Evolutionary conservation across 1,140 invertebrate genomes (phyloP).

Genomic region (Papilio glaucus): DNA sequence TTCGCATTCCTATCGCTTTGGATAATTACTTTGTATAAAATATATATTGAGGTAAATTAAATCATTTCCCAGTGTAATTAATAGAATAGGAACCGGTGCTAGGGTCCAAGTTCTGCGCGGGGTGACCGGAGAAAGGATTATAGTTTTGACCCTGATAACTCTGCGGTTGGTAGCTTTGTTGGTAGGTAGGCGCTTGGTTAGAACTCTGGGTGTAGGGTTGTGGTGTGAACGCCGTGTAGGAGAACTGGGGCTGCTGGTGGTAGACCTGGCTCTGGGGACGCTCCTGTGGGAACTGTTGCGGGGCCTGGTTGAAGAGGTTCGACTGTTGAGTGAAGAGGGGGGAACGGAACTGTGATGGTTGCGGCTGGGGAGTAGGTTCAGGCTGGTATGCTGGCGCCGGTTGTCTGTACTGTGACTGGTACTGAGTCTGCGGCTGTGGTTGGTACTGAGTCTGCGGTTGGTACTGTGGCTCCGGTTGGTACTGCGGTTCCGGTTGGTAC

Average conservation of each 20-base stretch:
- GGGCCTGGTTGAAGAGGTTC: conserved; percentile 62
- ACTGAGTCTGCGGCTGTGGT: conserved; percentile 44
- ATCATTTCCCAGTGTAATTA: conserved; percentile 84
- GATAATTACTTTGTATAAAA: not conserved
- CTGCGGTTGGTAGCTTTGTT: conserved; percentile 67
- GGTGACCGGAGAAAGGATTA: conserved; percentile 84
- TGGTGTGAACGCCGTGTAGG: conserved; percentile 69
- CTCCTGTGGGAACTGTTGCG: conserved; percentile 65
- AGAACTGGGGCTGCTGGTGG: conserved; percentile 77
- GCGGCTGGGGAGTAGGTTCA: conserved; percentile 45
- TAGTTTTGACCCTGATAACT: conserved; percentile 76
- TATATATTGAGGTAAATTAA: conserved; percentile 19
- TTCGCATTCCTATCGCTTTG: conserved; percentile 29
- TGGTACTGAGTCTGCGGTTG: conserved; percentile 41
- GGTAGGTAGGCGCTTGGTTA: conserved; percentile 63
- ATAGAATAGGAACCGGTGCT: conserved; percentile 88
- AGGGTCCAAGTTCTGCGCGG: conserved; percentile 86
- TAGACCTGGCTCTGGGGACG: conserved; percentile 73
- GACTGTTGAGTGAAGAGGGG: conserved; percentile 59
- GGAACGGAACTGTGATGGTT: conserved; percentile 51
- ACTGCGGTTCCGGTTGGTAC: conserved; percentile 45
- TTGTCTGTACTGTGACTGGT: conserved; percentile 47
- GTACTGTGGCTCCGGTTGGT: no score
- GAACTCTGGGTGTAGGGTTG: conserved; percentile 69
- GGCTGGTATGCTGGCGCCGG: conserved; percentile 45